Percentiles rank a stretch among this genome's conserved stretches.
Evolutionary conservation across 2,888 invertebrate genomes (phyloP).

Genomic region (Chouioia cunea): DNA sequence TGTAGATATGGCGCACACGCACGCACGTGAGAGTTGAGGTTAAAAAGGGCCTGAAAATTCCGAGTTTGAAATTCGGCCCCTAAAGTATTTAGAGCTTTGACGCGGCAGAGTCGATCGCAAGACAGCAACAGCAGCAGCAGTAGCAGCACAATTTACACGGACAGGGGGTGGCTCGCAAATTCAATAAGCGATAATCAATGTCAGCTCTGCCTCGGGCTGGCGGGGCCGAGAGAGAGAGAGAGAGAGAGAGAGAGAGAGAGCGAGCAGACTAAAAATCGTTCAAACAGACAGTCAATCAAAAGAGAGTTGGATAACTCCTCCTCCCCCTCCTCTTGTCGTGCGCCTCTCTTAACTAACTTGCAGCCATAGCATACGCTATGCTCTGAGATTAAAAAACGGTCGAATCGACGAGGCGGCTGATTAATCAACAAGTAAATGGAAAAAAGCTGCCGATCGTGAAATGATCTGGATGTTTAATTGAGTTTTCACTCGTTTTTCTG

Average conservation of each 20-base stretch:
- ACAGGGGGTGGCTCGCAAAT: conserved; percentile 57
- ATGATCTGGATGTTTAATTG: conserved; percentile 9
- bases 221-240: conserved; percentile 56
- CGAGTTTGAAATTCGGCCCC: conserved; percentile 45
- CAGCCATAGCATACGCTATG: conserved; percentile 4
- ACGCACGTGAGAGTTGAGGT: neutral
- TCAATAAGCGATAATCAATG: conserved; percentile 68
- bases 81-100: conserved; percentile 47
- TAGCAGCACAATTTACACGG: too few relatives aligned
- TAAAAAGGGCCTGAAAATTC: conserved; percentile 32
- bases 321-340: conserved; percentile 37
- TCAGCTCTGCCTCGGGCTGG: conserved; percentile 53
- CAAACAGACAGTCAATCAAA: conserved; percentile 68
- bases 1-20: conserved; percentile 13
- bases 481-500: conserved; percentile 16
- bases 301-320: conserved; percentile 50
- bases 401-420: conserved; percentile 36
- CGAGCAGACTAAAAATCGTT: conserved; percentile 64
- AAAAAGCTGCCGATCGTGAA: conserved; percentile 13
- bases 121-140: conserved; percentile 57
- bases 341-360: conserved; percentile 38
- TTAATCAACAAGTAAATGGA: conserved; percentile 34
- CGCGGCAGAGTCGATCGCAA: conserved; percentile 48
- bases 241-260: too few relatives aligned
- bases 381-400: conserved; percentile 47